Evolutionary conservation across 2,113 vertebrate species (phyloP), one percentile per base, ranked within the genome.

Genomic region (Urocolius indicus): DNA sequence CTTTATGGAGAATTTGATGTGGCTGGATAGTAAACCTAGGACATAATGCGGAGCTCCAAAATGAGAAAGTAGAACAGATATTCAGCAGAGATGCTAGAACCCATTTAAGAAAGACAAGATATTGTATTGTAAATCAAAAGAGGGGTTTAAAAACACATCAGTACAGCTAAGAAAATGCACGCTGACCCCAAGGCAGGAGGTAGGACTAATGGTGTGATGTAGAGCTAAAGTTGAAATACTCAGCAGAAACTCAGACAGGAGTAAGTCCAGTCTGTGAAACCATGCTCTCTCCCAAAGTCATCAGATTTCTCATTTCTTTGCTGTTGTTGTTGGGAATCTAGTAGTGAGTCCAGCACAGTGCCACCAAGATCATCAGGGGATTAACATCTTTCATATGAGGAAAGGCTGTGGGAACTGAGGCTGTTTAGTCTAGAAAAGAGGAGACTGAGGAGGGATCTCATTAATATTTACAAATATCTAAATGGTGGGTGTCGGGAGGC

Each of bases 131-230:
- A 55, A 63, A 18, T 54, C 0, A 61, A 66, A 62, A 19, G 9
- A 38, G 3, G 1, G 1, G 1, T 29, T 48, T 69, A 38, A 59
- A 8, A 17, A 3, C 1, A 6, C 9, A 65, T 11, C 10, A 58
- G 1, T 13, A 38, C 11, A 62, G 16, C 3, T 38, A 2, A 65
- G 71, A 55, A 62, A 46, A 13, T 10, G 13, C 13, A 62, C 45
- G 24, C 6, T 54, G 3, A 2, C 3, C 2, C 5, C 7, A 10
- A 30, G 34, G 22, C 3, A 9, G 15, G 22, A 67, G n/a, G 8
- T 5, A 81, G 11, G 11, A 68, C 11, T 55, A 32, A 48, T 6
- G 46, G 32, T 26, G 5, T 21, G 69, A 23, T 15, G n/a, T n/a
- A 69, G 71, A 57, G 30, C 5, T 41, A 49, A 55, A 51, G 45